Conservation (phyloP, 2,113 vertebrate genomes). For the Isurus oxyrinchus region DNA sequence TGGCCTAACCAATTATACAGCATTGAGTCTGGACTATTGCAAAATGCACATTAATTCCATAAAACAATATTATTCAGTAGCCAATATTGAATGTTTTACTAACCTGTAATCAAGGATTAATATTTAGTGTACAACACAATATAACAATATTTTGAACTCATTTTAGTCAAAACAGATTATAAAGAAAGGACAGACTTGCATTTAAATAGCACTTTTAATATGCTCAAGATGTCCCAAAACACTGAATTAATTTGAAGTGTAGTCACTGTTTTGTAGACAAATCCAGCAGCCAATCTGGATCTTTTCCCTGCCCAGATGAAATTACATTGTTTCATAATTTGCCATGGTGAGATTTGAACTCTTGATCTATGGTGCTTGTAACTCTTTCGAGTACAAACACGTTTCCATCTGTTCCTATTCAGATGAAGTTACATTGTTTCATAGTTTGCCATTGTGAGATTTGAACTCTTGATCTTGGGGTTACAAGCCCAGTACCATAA, state of each 20-base stretch:
- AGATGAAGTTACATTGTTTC: no score
- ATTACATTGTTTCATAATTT: no score
- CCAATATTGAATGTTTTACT: neutral
- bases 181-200: neutral
- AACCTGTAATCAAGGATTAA: neutral
- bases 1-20: neutral
- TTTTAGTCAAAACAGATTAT: neutral
- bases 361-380: no score
- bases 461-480: no score
- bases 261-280: neutral
- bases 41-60: neutral
- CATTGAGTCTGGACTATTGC: neutral
- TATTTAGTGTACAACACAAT: neutral
- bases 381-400: no score
- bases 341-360: no score
- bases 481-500: no score
- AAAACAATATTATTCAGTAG: neutral
- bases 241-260: neutral
- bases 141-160: neutral
- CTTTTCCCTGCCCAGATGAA: no score
- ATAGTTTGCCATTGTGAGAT: no score
- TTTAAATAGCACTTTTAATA: neutral
- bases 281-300: neutral
- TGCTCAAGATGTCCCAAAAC: neutral
- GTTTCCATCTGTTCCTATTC: no score